A percentile compares a stretch with the other conserved stretches of the same genome.
phyloP scores from a whole-genome alignment of 2,797 vertebrate species.

The Danio jaintianensis region DNA sequence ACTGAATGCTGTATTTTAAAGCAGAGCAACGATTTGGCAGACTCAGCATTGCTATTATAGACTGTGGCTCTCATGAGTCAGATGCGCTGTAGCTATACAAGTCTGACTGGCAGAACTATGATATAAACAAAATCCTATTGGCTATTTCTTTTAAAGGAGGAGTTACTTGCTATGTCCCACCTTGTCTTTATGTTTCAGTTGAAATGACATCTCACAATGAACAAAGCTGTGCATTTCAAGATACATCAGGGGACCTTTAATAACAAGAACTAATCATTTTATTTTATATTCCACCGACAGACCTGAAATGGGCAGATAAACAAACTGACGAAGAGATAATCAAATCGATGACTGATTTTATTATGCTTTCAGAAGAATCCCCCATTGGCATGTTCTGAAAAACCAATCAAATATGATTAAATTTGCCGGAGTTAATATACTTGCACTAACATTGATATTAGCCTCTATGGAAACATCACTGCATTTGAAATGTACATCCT shows the following conservation, averaged over 20 bases:
- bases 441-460: slow-evolving; percentile 34
- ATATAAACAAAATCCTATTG: too few species aligned
- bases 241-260: not conserved
- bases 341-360: not conserved
- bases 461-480: slow-evolving; percentile 17
- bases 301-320: not conserved
- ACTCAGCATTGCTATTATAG: too few species aligned
- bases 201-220: too few species aligned
- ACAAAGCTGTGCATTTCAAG: too few species aligned
- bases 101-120: too few species aligned
- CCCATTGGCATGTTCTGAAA: slow-evolving; percentile 1
- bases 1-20: too few species aligned
- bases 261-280: not conserved
- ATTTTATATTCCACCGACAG: not conserved
- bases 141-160: too few species aligned
- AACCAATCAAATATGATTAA: slow-evolving; percentile 5
- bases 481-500: slow-evolving; percentile 27
- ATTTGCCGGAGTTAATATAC: slow-evolving; percentile 25
- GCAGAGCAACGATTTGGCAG: too few species aligned
- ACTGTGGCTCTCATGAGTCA: too few species aligned
- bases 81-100: too few species aligned
- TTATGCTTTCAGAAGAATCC: not conserved
- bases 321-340: not conserved
- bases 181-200: too few species aligned
- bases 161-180: too few species aligned